Base-by-base conservation (phyloP, 2,888 invertebrate genomes). In the Nycteola revayana region DNA sequence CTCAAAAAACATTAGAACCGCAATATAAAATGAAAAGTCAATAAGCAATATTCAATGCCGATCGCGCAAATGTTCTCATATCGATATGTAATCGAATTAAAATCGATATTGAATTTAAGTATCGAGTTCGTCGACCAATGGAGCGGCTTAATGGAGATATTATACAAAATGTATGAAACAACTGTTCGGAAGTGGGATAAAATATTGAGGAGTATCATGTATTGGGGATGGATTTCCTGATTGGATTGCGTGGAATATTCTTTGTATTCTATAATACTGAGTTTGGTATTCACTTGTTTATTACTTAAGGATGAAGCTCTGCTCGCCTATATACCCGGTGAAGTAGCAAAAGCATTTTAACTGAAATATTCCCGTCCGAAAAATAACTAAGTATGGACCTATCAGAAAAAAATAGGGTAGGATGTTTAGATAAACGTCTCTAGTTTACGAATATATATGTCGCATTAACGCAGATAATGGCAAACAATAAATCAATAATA, bases 71-170 rank as follows among this genome's bases (percentile, higher is more conserved):
- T 58, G 60, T 53, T 57, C 63, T 60, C 53, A 57, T 66, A 67
- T 69, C 68, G 67, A 72, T 75, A 66, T 65, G 52, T 63, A 79
- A 78, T 78, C 72, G 68, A 81, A 82, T 82, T 74, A 70, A 70
- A 78, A 76, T 75, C 72, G 75, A 70, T 72, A 66, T 73, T 59
- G 60, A 61, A 64, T 67, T 49, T 52, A 49, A 61, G 57, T 68
- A 64, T 59, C 56, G 58, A 59, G 58, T 58, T 58, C 56, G 57
- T 41, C 46, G 53, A 41, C 59, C 72, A 75, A 66, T 64, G 60
- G 61, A 64, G 63, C 58, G 67, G 29, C 33, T 17, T 70, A 71
- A 76, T 71, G 75, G 59, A 32, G 18, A 45, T 60, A 76, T 78
- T 77, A 77, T 75, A 57, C 71, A 57, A 55, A 21, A 75, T 68